phyloP scores from a whole-genome alignment of 2,797 vertebrate genomes.

The Mico argentatus region DNA sequence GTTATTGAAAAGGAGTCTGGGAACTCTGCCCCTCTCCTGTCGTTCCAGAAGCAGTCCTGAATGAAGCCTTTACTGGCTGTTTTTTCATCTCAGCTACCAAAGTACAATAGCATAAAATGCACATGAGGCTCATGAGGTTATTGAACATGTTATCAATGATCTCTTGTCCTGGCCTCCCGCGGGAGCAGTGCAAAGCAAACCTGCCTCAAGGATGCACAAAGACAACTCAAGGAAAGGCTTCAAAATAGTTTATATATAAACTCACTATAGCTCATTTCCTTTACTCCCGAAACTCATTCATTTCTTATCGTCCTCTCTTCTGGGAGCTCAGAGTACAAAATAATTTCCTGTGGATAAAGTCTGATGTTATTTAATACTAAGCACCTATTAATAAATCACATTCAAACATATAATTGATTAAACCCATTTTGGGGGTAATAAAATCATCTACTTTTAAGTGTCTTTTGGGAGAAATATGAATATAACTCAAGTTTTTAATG shows the following conservation, averaged over 20 bases:
- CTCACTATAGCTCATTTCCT: slow-evolving; percentile 76
- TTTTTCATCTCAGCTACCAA: slow-evolving; percentile 50
- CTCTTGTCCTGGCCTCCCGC: slow-evolving; percentile 23
- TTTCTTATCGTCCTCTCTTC: slow-evolving; percentile 76
- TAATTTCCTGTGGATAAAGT: slow-evolving; percentile 82
- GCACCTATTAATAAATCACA: slow-evolving; percentile 84
- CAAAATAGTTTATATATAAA: slow-evolving; percentile 64
- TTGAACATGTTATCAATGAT: slow-evolving; percentile 66
- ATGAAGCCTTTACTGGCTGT: neutral
- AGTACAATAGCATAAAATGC: slow-evolving; percentile 30
- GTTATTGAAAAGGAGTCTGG: neutral
- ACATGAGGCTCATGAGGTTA: slow-evolving; percentile 12
- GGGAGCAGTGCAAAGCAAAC: neutral
- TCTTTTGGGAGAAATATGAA: slow-evolving; percentile 32
- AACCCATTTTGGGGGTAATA: slow-evolving; percentile 62
- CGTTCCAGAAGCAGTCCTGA: neutral
- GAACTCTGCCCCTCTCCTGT: neutral
- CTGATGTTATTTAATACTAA: slow-evolving; percentile 84
- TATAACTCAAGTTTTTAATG: slow-evolving; percentile 45
- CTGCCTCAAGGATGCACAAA: neutral
- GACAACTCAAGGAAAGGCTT: neutral
- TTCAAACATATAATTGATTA: slow-evolving; percentile 84
- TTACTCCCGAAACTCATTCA: slow-evolving; percentile 64
- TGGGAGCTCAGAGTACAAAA: slow-evolving; percentile 77
- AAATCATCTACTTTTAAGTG: slow-evolving; percentile 61